A percentile compares a stretch with the other conserved stretches of the same genome.
phyloP scores from a whole-genome alignment of 2,113 vertebrate species.

The Epinephelus fuscoguttatus region DNA sequence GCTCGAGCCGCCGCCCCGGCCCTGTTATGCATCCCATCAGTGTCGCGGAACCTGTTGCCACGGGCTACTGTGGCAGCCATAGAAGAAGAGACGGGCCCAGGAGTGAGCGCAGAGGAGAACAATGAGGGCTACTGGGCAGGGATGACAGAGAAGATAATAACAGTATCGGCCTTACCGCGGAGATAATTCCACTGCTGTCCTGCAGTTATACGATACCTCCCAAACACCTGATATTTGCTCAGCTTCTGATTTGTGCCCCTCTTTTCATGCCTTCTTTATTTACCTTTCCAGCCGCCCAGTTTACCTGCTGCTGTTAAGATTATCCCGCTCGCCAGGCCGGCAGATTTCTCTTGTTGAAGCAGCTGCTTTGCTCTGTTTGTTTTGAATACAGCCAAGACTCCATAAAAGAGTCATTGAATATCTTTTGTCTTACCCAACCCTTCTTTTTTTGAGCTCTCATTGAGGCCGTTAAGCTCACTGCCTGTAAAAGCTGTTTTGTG shows the following conservation, averaged over 20 bases:
- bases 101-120: constrained; percentile 56
- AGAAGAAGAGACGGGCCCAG: constrained; percentile 55
- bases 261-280: constrained; percentile 76
- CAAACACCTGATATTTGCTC: constrained; percentile 80
- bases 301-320: constrained; percentile 78
- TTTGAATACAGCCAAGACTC: constrained; percentile 58
- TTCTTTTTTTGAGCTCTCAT: constrained; percentile 26
- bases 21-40: constrained; percentile 85
- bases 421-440: constrained; percentile 61
- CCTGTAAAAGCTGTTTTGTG: constrained; percentile 61
- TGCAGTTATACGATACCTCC: constrained; percentile 67
- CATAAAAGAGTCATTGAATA: constrained; percentile 72
- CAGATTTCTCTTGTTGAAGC: constrained; percentile 77
- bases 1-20: constrained; percentile 66
- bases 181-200: constrained; percentile 73
- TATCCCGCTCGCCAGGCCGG: constrained; percentile 25
- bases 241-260: constrained; percentile 76
- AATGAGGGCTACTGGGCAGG: constrained; percentile 58
- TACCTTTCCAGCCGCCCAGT: constrained; percentile 65
- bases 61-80: constrained; percentile 64
- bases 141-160: constrained; percentile 77
- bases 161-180: constrained; percentile 70
- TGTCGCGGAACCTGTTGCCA: constrained; percentile 85
- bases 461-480: constrained; percentile 36
- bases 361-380: constrained; percentile 77